Percentiles rank a stretch among this genome's conserved stretches.
Evolutionary conservation across 2,888 invertebrate genomes (phyloP).

Genomic region (Xestia xanthographa): DNA sequence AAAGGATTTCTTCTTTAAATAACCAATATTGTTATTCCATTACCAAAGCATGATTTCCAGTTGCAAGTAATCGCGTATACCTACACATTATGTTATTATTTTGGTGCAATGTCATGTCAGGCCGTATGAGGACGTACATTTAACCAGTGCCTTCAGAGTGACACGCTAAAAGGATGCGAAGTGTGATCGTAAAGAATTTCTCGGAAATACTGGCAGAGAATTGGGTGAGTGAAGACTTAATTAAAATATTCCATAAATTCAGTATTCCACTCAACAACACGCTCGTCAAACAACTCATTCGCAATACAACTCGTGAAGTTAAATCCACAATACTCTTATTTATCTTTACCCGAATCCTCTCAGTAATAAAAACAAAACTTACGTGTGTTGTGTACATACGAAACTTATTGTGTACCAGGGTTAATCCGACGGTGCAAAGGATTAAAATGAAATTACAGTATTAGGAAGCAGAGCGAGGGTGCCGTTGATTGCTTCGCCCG

Average conservation of each 20-base stretch:
- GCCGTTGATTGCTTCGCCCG: constrained; percentile 64
- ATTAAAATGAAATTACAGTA: constrained; percentile 75
- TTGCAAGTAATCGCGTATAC: neutral
- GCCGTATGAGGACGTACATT: neutral
- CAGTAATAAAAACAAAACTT: constrained; percentile 60
- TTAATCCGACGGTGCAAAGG: constrained; percentile 70
- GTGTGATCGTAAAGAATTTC: neutral
- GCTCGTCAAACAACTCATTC: constrained; percentile 63
- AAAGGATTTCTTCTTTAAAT: neutral
- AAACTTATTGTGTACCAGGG: constrained; percentile 64
- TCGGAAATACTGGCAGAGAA: neutral
- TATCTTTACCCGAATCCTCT: constrained; percentile 61
- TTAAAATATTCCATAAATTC: constrained; percentile 47
- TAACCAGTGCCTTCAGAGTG: neutral
- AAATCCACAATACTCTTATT: constrained; percentile 67
- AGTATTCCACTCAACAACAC: constrained; percentile 30
- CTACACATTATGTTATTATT: neutral
- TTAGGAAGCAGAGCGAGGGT: constrained; percentile 67
- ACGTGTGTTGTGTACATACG: constrained; percentile 55
- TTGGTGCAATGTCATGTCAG: too few relatives aligned
- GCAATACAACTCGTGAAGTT: constrained; percentile 66
- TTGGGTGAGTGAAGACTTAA: constrained; percentile 34
- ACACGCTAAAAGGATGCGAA: neutral
- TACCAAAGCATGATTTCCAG: neutral
- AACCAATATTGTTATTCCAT: neutral